Evolutionary conservation across 2,113 vertebrate genomes (phyloP).

Genomic region (Psittacula cyanocephala): DNA sequence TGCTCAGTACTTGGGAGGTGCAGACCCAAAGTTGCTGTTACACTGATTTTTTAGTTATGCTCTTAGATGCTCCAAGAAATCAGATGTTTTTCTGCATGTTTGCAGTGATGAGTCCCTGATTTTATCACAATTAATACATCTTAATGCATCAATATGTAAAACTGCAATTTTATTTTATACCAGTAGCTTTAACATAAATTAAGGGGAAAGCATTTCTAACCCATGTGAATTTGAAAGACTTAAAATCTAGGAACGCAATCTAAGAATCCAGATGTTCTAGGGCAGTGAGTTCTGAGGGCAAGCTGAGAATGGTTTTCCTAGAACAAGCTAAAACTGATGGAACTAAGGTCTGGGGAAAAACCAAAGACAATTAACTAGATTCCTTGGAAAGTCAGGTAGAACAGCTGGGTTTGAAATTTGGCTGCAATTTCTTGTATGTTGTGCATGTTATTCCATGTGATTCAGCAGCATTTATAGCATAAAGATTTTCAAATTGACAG

Average conservation of each 20-base stretch:
- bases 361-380: not conserved
- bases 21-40: not conserved
- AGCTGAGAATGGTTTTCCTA: not conserved
- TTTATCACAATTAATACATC: not conserved
- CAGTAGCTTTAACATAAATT: not conserved
- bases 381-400: not conserved
- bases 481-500: not conserved
- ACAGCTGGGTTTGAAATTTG: not conserved
- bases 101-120: not conserved
- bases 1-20: not conserved
- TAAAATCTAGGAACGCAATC: not conserved
- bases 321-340: not conserved
- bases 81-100: not conserved
- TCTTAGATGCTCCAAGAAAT: not conserved
- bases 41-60: not conserved
- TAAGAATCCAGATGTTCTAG: not conserved
- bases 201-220: not conserved
- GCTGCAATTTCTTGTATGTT: not conserved
- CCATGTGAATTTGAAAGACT: not conserved
- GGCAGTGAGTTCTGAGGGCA: not conserved
- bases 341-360: not conserved
- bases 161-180: not conserved
- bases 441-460: not conserved
- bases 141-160: not conserved
- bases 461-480: not conserved